Conservation (phyloP, 2,888 invertebrate genomes). For the Pyrgus malvae region DNA sequence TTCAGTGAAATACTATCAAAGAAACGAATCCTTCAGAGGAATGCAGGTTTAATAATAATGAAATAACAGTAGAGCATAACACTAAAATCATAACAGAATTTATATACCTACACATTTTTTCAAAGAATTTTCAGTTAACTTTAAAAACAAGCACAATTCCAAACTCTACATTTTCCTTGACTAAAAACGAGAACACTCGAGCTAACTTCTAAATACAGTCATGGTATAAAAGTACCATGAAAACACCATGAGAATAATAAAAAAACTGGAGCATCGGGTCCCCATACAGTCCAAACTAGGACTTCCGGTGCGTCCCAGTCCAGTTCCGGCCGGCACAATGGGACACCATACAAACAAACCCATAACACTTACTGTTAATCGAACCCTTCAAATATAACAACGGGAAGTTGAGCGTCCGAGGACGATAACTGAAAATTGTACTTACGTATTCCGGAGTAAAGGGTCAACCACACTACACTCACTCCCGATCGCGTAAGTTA, state of each 20-base stretch:
- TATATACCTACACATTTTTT: too few relatives aligned
- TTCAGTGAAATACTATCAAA: too few relatives aligned
- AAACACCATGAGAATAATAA: constrained; percentile 16
- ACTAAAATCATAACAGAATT: too few relatives aligned
- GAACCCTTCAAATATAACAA: constrained; percentile 9
- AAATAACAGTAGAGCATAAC: background rate
- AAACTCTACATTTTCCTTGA: constrained; percentile 1
- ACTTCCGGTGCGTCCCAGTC: constrained; percentile 18
- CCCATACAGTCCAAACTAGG: constrained; percentile 23
- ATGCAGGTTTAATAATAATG: too few relatives aligned
- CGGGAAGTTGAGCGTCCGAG: constrained; percentile 17
- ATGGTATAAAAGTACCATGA: background rate
- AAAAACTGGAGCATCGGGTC: constrained; percentile 14
- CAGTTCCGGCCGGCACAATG: constrained; percentile 24
- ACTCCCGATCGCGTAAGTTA: constrained; percentile 33
- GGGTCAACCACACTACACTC: constrained; percentile 31
- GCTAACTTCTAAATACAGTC: background rate
- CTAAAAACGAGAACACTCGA: background rate
- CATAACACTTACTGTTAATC: constrained; percentile 7
- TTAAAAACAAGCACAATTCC: background rate
- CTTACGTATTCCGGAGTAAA: constrained; percentile 29
- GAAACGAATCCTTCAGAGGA: too few relatives aligned
- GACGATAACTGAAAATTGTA: constrained; percentile 26
- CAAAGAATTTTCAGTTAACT: too few relatives aligned
- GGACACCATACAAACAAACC: constrained; percentile 21